Evolutionary conservation across 1,140 invertebrate genomes (phyloP), one percentile per base, ranked within the genome.

Genomic region (Tetramorium parvispinum): DNA sequence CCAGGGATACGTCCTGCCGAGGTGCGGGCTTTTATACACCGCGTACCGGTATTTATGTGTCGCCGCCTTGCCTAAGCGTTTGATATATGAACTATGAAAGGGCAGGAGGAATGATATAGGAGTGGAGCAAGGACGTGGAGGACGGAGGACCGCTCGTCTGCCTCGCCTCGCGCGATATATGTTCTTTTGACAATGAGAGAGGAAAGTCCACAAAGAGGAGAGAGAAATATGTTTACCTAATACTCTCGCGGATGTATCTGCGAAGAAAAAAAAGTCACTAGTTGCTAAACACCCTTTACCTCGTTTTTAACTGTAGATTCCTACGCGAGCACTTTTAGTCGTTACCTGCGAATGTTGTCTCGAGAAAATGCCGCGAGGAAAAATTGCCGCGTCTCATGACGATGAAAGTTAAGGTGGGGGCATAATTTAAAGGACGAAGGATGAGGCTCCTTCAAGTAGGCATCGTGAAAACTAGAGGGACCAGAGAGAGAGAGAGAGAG

Each of bases 81-180:
- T 92, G 91, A 92, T 92, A 92, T 92, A 92, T 92, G 91, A 92
- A 92, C 91, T 92, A 91, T 91, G 88, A 92, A 86, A 59, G 65
- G 75, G 59, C 18, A 27, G 32, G 61, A 40, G 61, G 89, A 76
- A 90, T 85, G 89, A 85, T 89, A 89, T 86, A 82, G 83, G 68
- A 73, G 87, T 59, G 32, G 27, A 46, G 37, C 49, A 43, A 49
- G n/a, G 75, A 61, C 55, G 61, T 51, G 32, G 49, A 65, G 49
- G 7, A 46, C 55, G 61, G 55, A 66, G 73, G 61, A 57, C 49
- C 37, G n/a, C 61, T 65, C 61, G 21, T 85, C 75, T 40, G n/a
- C n/a, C 40, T 83, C 13, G 68, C 40, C 40, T 68, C 40, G 53
- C 24, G 53, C 68, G 53, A 83, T 83, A 70, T 86, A 86, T 59